Evolutionary conservation across 2,888 invertebrate species (phyloP).

Genomic region (Hypomecis atomaria): DNA sequence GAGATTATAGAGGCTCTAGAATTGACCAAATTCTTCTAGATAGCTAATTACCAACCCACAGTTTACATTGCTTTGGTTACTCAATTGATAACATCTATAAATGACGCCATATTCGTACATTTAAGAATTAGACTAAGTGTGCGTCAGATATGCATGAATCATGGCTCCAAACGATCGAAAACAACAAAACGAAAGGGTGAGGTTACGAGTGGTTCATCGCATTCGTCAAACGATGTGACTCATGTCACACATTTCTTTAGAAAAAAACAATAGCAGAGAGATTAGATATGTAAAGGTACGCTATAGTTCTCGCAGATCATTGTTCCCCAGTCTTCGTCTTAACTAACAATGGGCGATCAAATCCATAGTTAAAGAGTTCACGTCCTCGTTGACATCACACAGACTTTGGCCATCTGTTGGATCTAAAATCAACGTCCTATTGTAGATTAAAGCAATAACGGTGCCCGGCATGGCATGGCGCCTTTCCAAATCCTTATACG

Average conservation of each 20-base stretch:
- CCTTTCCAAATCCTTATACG: conserved; percentile 71
- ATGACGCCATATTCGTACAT: conserved; percentile 10
- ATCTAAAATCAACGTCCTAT: conserved; percentile 63
- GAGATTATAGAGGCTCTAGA: too few relatives aligned
- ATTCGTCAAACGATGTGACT: conserved; percentile 29
- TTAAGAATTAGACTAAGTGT: conserved; percentile 3
- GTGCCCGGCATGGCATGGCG: conserved; percentile 62
- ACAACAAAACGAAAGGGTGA: conserved; percentile 27
- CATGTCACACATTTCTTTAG: conserved; percentile 24
- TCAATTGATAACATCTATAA: not conserved
- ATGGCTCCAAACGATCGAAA: conserved; percentile 23
- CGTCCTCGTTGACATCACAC: conserved; percentile 19
- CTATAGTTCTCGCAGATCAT: conserved; percentile 5
- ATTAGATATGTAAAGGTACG: conserved; percentile 4
- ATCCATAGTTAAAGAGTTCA: conserved; percentile 9
- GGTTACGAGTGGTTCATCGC: conserved; percentile 10
- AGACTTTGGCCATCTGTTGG: conserved; percentile 53
- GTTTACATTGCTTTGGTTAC: too few relatives aligned
- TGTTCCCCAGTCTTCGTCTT: conserved; percentile 2
- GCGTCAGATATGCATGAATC: conserved; percentile 32
- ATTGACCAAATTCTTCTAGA: too few relatives aligned
- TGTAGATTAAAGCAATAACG: conserved; percentile 65
- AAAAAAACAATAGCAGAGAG: conserved; percentile 20
- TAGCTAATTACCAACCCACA: too few relatives aligned
- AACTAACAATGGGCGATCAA: conserved; percentile 24